Base-by-base conservation (phyloP, 2,888 invertebrate genomes). In the Listrodromus nycthemerus region DNA sequence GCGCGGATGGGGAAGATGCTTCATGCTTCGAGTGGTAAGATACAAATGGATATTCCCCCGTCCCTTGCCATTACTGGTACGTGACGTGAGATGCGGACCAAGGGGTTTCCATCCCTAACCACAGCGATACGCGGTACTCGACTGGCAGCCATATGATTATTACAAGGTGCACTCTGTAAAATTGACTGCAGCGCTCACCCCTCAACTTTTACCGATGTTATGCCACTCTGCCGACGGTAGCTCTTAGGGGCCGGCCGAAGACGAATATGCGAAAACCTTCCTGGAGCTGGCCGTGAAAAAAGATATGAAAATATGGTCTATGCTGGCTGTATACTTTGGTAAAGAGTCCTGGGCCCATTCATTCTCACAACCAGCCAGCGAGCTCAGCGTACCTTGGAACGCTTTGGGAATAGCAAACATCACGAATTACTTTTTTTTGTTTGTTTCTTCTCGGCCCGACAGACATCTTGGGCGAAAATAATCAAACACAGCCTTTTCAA, bases 161-260 rank as follows among this genome's bases (percentile, higher is more conserved):
- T 92, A 92, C 88, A 91, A 89, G 89, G 86, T 92, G 92, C 92
- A 92, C 92, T 92, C 89, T 89, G 88, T 88, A 91, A 92, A 92
- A 92, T 92, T 92, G 91, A 88, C 88, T 89, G 84, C 84, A 55
- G 24, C 61, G 21, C 30, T n/a, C 66, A 21, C 24, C 24, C 10
- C 58, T 37, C 61, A 61, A 27, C 24, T 58, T 21, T 58, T 58
- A 58, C 58, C 13, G 27, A 58, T 58, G 58, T 55, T 16, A 13
- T 16, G n/a, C 48, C n/a, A 2, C n/a, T 52, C 52, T 16, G 21
- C 16, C 58, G 13, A 1, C 16, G 8, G 16, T 0, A 27, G 16
- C 13, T 58, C 24, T 58, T 16, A 52, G 27, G 13, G 10, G 21
- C 16, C 1, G 16, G 16, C 21, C 10, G 58, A 58, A 58, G 58